phyloP scores from a whole-genome alignment of 2,888 invertebrate genomes.

The Caprella mutica region DNA sequence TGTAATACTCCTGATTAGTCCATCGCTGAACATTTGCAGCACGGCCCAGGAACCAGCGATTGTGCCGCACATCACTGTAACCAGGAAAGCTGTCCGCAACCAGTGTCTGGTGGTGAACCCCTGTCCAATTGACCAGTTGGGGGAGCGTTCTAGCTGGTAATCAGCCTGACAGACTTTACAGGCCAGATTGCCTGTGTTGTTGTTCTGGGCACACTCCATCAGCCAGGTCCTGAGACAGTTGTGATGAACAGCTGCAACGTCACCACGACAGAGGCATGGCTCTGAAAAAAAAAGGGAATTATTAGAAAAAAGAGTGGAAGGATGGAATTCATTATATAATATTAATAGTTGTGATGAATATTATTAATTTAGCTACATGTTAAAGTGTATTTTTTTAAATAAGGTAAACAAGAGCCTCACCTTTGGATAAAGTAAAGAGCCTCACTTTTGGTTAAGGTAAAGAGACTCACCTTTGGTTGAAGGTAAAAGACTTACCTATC shows the following conservation, averaged over 20 bases:
- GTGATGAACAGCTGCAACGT: constrained; percentile 84
- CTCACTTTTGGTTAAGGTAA: too few relatives aligned
- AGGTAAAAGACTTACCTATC: too few relatives aligned
- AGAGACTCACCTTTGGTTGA: too few relatives aligned
- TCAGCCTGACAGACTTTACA: constrained; percentile 31
- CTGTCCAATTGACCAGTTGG: constrained; percentile 62
- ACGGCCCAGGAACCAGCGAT: constrained; percentile 67
- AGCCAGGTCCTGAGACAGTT: constrained; percentile 82
- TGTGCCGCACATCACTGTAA: constrained; percentile 64
- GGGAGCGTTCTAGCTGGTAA: constrained; percentile 41
- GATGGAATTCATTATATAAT: too few relatives aligned
- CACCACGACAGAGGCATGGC: constrained; percentile 81
- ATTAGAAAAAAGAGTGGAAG: too few relatives aligned
- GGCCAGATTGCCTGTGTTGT: constrained; percentile 22
- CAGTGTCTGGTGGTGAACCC: constrained; percentile 73
- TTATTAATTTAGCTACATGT: too few relatives aligned
- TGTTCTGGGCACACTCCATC: constrained; percentile 54
- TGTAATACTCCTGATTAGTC: constrained; percentile 64
- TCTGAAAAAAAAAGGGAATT: too few relatives aligned
- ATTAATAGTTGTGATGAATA: too few relatives aligned
- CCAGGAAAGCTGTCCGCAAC: constrained; percentile 66
- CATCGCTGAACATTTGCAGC: constrained; percentile 63
- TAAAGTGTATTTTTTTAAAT: too few relatives aligned
- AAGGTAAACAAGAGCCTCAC: too few relatives aligned
- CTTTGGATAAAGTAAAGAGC: too few relatives aligned